Percentiles rank a stretch among this genome's conserved stretches.
phyloP scores from a whole-genome alignment of 2,797 vertebrate species.

The Loris lydekkerianus region DNA sequence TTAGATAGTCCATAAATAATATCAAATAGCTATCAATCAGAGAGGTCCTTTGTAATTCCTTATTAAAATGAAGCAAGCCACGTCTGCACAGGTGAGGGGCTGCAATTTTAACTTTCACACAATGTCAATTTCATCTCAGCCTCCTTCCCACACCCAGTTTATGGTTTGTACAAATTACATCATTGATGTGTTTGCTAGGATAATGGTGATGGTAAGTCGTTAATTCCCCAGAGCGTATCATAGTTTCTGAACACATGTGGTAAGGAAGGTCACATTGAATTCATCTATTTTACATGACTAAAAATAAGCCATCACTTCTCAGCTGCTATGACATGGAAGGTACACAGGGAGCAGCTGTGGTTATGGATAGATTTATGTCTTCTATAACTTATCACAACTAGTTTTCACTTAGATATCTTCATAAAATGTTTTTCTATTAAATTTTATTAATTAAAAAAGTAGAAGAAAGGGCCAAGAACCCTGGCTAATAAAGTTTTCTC shows the following conservation, averaged over 20 bases:
- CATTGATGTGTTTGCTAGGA: conserved; percentile 69
- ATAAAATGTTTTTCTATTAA: not conserved
- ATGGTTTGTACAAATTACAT: conserved; percentile 79
- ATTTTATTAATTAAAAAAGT: not conserved
- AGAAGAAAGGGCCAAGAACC: not conserved
- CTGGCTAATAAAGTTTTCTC: not conserved
- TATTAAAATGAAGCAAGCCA: conserved; percentile 57
- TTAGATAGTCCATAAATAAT: conserved; percentile 28
- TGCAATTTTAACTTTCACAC: conserved; percentile 69
- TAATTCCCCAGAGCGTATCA: conserved; percentile 78
- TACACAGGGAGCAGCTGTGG: not conserved
- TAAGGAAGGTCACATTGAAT: conserved; percentile 80
- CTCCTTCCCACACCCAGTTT: conserved; percentile 65
- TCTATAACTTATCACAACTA: not conserved
- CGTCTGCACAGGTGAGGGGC: not conserved
- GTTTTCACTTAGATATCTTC: not conserved
- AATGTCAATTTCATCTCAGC: conserved; percentile 72
- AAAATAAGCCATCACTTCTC: conserved; percentile 12
- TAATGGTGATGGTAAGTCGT: conserved; percentile 80
- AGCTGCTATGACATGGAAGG: not conserved
- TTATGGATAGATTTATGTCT: not conserved
- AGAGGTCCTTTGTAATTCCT: conserved; percentile 25
- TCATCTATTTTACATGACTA: conserved; percentile 10
- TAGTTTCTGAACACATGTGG: conserved; percentile 70
- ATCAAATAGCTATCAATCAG: conserved; percentile 43